These are phyloP conservation scores for Cecropterus lyciades DNA, from an alignment of 1,140 invertebrate genomes.

Conservation along the genomic window DNA sequence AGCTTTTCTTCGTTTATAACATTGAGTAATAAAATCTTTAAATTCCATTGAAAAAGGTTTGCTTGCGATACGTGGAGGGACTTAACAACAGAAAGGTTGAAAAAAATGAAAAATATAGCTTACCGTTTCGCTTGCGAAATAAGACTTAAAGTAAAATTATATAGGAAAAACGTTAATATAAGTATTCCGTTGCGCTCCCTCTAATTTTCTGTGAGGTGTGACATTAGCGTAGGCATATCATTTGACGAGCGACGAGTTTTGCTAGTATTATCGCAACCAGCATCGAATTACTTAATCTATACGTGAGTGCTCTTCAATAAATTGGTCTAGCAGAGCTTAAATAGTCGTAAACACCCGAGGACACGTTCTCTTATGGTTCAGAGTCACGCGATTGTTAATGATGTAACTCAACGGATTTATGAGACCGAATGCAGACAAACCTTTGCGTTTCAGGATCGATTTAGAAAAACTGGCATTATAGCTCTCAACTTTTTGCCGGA, in stretches of 20 bases:
- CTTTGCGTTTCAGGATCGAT: constrained; percentile 43
- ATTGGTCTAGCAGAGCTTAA: constrained; percentile 64
- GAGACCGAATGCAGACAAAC: constrained; percentile 43
- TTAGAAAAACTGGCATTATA: constrained; percentile 36
- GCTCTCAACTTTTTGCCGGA: constrained; percentile 2
- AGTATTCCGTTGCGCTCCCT: background rate
- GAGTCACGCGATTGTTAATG: constrained; percentile 76
- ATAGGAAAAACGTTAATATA: constrained; percentile 13
- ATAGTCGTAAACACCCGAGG: constrained; percentile 66
- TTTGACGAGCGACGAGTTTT: constrained; percentile 22
- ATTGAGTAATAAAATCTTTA: constrained; percentile 18
- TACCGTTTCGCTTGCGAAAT: constrained; percentile 2
- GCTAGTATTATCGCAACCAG: constrained; percentile 20
- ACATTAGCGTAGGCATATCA: constrained; percentile 16
- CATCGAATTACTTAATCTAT: constrained; percentile 41
- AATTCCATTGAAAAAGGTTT: constrained; percentile 1
- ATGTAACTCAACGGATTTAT: constrained; percentile 70
- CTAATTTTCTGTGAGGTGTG: constrained; percentile 14
- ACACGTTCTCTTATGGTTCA: constrained; percentile 67
- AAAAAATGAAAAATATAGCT: background rate
- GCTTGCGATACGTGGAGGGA: background rate
- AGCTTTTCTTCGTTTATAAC: constrained; percentile 10
- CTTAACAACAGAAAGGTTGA: background rate
- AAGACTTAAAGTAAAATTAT: constrained; percentile 13
- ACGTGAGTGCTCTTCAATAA: constrained; percentile 59